Conservation (phyloP, 2,888 invertebrate genomes). For the Cryptocheilus praepositus region DNA sequence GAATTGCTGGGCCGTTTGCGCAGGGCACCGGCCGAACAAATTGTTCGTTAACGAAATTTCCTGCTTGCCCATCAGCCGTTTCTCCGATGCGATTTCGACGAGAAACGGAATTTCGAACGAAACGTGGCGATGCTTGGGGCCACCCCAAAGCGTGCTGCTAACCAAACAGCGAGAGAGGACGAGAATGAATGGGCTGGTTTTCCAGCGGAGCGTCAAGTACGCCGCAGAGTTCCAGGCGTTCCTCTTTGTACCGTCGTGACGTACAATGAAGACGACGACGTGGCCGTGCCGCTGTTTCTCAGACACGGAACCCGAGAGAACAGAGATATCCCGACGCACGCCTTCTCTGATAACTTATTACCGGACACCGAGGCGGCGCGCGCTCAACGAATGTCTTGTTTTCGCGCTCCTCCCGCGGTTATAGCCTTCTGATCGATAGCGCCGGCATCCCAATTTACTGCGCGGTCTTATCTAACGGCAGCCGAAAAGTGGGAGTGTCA, state of each 20-base stretch:
- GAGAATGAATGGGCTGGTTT: constrained; percentile 40
- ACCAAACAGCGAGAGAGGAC: neutral
- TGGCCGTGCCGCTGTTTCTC: constrained; percentile 15
- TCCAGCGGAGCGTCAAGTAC: constrained; percentile 39
- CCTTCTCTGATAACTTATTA: constrained; percentile 4
- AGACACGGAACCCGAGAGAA: neutral
- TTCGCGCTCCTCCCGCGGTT: neutral
- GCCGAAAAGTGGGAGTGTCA: too few species aligned
- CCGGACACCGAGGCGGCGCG: neutral
- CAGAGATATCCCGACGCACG: neutral
- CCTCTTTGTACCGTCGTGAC: constrained; percentile 20
- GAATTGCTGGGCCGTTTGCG: constrained; percentile 24
- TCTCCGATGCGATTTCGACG: too few species aligned
- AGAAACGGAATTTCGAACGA: constrained; percentile 40
- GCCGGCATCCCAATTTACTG: neutral
- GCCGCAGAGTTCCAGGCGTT: constrained; percentile 23
- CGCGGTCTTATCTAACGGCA: too few species aligned
- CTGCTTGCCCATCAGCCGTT: constrained; percentile 18
- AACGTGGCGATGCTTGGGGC: neutral
- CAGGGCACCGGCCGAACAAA: neutral
- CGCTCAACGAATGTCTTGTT: neutral
- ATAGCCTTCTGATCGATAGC: neutral
- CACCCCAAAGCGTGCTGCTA: neutral
- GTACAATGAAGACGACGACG: constrained; percentile 33
- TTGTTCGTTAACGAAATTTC: too few species aligned